These are phyloP conservation scores for Scaptomyza polygonia DNA, from an alignment of 2,888 invertebrate genomes.

Conservation along the genomic window DNA sequence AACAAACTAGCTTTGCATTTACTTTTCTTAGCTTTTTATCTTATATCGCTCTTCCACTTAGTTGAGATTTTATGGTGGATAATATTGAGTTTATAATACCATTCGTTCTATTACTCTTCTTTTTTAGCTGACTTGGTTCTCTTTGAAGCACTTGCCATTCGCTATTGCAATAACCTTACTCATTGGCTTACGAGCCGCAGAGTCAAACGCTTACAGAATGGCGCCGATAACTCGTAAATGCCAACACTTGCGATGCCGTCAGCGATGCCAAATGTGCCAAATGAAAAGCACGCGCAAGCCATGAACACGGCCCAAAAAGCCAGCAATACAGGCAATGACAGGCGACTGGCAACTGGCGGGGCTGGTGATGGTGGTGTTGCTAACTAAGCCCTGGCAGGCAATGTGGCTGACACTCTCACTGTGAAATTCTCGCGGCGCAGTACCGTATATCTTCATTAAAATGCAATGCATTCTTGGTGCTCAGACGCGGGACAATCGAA, in stretches of 20 bases:
- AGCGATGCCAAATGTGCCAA: conserved; percentile 39
- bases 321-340: conserved; percentile 28
- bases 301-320: conserved; percentile 26
- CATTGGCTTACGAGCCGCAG: conserved; percentile 12
- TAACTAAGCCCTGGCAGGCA: conserved; percentile 58
- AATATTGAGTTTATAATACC: not conserved
- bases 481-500: conserved; percentile 49
- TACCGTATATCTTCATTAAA: conserved; percentile 75
- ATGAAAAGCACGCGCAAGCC: conserved; percentile 48
- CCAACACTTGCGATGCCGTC: conserved; percentile 45
- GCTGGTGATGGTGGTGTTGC: conserved; percentile 34
- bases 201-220: conserved; percentile 14
- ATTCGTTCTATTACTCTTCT: not conserved
- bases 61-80: not conserved
- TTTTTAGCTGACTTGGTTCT: not conserved
- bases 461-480: conserved; percentile 69
- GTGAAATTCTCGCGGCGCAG: conserved; percentile 20
- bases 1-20: too few relatives aligned
- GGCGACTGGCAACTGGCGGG: conserved; percentile 4
- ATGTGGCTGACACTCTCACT: conserved; percentile 48
- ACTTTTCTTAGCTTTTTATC: too few relatives aligned
- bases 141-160: conserved; percentile 38
- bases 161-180: conserved; percentile 13
- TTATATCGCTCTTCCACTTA: not conserved
- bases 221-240: conserved; percentile 46